Percentiles rank a stretch among this genome's conserved stretches.
Conservation (phyloP, 2,797 vertebrate genomes). For the Hoplostethus mediterraneus region DNA sequence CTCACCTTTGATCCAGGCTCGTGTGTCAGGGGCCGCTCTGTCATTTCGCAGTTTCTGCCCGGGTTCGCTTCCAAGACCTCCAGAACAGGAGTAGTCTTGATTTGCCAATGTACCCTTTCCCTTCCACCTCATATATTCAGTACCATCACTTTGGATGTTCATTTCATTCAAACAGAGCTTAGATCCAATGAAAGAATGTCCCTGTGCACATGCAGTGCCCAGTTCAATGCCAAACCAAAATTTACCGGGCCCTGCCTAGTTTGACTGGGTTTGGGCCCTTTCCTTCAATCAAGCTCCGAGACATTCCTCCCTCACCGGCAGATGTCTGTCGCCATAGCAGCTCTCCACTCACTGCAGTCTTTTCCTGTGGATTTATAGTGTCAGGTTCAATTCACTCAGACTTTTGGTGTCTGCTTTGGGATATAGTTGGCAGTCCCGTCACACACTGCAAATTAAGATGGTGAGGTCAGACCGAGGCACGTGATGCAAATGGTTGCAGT, state of each 20-base stretch:
- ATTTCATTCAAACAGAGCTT: conserved; percentile 51
- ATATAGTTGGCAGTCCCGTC: conserved; percentile 24
- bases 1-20: conserved; percentile 53
- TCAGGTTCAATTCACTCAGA: conserved; percentile 68
- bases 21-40: conserved; percentile 39
- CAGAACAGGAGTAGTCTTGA: conserved; percentile 16
- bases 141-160: conserved; percentile 44
- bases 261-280: conserved; percentile 62
- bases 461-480: conserved; percentile 36
- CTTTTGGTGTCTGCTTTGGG: conserved; percentile 34
- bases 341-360: conserved; percentile 55
- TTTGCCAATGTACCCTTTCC: conserved; percentile 19
- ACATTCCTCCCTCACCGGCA: conserved; percentile 68
- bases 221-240: conserved; percentile 69
- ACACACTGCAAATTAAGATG: conserved; percentile 25
- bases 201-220: conserved; percentile 53
- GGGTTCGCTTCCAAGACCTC: conserved; percentile 51
- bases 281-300: conserved; percentile 62
- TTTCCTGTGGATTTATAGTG: conserved; percentile 70
- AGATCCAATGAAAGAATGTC: conserved; percentile 35
- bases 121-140: conserved; percentile 28
- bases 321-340: conserved; percentile 69
- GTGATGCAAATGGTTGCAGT: conserved; percentile 12
- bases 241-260: conserved; percentile 52
- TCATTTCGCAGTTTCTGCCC: conserved; percentile 38